A percentile compares a stretch with the other conserved stretches of the same genome.
Evolutionary conservation across 1,140 invertebrate genomes (phyloP).

Genomic region (fruit fly (Drosophila melanogaster)): DNA sequence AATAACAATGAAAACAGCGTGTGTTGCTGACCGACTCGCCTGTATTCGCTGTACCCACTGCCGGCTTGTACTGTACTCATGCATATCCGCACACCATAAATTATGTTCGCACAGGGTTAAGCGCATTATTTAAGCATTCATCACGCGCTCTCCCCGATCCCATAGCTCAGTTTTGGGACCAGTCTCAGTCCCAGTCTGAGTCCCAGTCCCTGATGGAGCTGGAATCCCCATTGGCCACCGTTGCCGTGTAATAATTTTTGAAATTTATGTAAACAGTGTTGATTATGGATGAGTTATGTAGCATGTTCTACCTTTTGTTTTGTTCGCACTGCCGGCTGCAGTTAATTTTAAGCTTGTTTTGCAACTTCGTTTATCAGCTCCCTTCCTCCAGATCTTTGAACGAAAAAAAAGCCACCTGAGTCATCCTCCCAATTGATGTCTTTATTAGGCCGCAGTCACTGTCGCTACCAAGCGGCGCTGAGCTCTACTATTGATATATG

Average conservation of each 20-base stretch:
- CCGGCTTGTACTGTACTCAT: constrained; percentile 58
- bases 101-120: constrained; percentile 83
- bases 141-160: constrained; percentile 68
- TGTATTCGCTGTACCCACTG: background rate
- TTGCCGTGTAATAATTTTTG: constrained; percentile 79
- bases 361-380: constrained; percentile 59
- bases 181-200: constrained; percentile 10
- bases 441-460: constrained; percentile 62
- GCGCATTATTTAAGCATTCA: constrained; percentile 83
- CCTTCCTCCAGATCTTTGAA: constrained; percentile 11
- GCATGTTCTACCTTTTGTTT: constrained; percentile 79
- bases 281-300: constrained; percentile 83
- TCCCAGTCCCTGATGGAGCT: constrained; percentile 11
- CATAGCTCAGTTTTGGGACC: constrained; percentile 23
- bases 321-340: constrained; percentile 69
- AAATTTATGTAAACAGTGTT: constrained; percentile 83
- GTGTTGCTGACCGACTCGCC: constrained; percentile 41
- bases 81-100: constrained; percentile 83
- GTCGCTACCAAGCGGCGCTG: background rate
- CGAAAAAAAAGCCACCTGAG: constrained; percentile 49
- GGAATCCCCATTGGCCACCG: constrained; percentile 33
- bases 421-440: constrained; percentile 74
- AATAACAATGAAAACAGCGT: constrained; percentile 82
- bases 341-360: constrained; percentile 80
- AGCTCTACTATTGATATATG: background rate